Evolutionary conservation across 2,797 vertebrate species (phyloP).

Genomic region (Intellagama lesueurii): DNA sequence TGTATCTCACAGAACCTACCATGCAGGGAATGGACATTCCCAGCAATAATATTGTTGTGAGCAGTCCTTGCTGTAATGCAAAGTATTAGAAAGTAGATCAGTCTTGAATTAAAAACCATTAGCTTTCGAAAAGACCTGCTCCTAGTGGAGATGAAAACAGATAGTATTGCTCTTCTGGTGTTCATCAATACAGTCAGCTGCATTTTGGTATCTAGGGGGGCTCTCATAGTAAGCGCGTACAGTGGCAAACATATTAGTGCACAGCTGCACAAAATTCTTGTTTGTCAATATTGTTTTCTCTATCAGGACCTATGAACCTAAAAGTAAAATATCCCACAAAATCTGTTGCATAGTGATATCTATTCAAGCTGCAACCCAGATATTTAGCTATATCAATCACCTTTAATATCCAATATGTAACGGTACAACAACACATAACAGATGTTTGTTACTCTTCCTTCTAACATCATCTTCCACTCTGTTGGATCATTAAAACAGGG

Average conservation of each 20-base stretch:
- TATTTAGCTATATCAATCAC: not conserved
- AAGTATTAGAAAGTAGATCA: not conserved
- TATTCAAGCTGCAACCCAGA: not conserved
- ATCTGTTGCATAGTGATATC: not conserved
- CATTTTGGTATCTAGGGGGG: not conserved
- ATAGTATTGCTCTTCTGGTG: not conserved
- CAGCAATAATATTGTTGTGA: not conserved
- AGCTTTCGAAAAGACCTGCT: not conserved
- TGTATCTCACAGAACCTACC: not conserved
- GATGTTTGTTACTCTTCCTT: no score
- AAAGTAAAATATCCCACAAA: slow-evolving; percentile 1
- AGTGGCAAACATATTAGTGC: not conserved
- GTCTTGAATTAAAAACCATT: no score
- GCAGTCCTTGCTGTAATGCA: not conserved
- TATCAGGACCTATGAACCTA: not conserved
- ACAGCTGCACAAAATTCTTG: not conserved
- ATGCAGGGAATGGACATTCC: not conserved
- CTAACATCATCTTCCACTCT: no score
- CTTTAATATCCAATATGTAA: not conserved
- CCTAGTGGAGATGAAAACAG: not conserved
- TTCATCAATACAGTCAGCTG: not conserved
- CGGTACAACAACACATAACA: not conserved
- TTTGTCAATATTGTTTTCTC: not conserved
- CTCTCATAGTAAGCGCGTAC: not conserved
- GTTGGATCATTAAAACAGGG: no score